A percentile compares a stretch with the other conserved stretches of the same genome.
phyloP scores from a whole-genome alignment of 2,888 invertebrate species.

The Stomorhina lunata region DNA sequence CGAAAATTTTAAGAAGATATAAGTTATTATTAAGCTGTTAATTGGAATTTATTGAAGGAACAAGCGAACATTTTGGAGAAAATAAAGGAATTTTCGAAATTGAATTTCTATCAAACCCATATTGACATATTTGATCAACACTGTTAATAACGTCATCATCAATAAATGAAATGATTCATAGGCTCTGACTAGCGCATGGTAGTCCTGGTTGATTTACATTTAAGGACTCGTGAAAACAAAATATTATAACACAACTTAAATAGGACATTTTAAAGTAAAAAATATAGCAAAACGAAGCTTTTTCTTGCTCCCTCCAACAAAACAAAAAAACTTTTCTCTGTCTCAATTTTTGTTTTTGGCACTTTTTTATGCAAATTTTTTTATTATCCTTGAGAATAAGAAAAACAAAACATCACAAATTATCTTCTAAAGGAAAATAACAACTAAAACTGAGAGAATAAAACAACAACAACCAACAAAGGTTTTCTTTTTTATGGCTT shows the following conservation, averaged over 20 bases:
- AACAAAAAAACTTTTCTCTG: slow-evolving; percentile 41
- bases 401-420: slow-evolving; percentile 33
- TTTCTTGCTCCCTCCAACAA: slow-evolving; percentile 37
- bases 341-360: slow-evolving; percentile 44
- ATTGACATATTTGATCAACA: slow-evolving; percentile 21
- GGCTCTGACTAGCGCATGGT: slow-evolving; percentile 22
- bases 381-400: slow-evolving; percentile 5
- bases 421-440: no score
- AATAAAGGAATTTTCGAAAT: slow-evolving; percentile 22
- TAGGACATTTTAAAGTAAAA: slow-evolving; percentile 7
- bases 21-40: no score
- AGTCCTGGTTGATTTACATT: slow-evolving; percentile 7
- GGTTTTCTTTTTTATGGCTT: slow-evolving; percentile 58
- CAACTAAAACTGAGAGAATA: no score
- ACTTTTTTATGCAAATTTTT: slow-evolving; percentile 38
- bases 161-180: slow-evolving; percentile 49
- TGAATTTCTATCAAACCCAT: slow-evolving; percentile 11
- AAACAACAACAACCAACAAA: no score
- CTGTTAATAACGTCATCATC: slow-evolving; percentile 16
- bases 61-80: neutral
- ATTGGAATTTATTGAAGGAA: no score
- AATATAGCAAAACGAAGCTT: slow-evolving; percentile 28
- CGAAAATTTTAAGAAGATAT: neutral
- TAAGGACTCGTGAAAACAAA: slow-evolving; percentile 27
- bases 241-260: neutral